Evolutionary conservation across 2,888 invertebrate genomes (phyloP).

Genomic region (Rotaria magnacalcarata): DNA sequence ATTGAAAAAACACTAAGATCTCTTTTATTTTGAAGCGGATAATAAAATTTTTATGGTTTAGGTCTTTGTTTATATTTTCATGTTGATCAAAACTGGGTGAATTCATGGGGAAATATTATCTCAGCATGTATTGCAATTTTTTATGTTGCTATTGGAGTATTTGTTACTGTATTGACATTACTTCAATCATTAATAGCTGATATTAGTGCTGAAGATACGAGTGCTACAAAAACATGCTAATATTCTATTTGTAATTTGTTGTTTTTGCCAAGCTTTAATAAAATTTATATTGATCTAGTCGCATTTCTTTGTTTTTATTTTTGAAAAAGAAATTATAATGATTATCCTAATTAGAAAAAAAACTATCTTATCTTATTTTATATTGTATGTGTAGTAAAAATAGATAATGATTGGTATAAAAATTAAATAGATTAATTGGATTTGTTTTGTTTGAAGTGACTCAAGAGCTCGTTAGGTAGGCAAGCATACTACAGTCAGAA

Average conservation of each 20-base stretch:
- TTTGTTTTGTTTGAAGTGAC: too few species aligned
- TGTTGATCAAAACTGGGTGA: neutral
- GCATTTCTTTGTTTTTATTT: neutral
- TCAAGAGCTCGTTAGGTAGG: too few species aligned
- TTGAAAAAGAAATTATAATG: too few species aligned
- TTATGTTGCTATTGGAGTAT: conserved; percentile 55
- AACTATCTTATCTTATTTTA: too few species aligned
- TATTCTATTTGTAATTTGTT: neutral
- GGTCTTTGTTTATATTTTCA: conserved; percentile 32
- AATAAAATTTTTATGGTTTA: neutral
- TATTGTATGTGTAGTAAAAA: too few species aligned
- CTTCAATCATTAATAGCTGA: conserved; percentile 54
- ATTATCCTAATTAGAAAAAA: too few species aligned
- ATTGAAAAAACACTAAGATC: too few species aligned
- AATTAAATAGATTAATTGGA: too few species aligned
- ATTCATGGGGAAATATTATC: conserved; percentile 47
- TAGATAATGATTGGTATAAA: too few species aligned
- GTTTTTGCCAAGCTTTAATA: neutral
- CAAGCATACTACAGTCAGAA: too few species aligned
- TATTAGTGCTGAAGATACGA: conserved; percentile 40
- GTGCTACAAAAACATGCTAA: neutral
- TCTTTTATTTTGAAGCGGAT: too few species aligned
- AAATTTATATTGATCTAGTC: neutral
- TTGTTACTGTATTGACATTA: conserved; percentile 58
- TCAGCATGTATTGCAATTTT: conserved; percentile 50